Conservation (phyloP, 2,113 vertebrate genomes). For the Clarias gariepinus region DNA sequence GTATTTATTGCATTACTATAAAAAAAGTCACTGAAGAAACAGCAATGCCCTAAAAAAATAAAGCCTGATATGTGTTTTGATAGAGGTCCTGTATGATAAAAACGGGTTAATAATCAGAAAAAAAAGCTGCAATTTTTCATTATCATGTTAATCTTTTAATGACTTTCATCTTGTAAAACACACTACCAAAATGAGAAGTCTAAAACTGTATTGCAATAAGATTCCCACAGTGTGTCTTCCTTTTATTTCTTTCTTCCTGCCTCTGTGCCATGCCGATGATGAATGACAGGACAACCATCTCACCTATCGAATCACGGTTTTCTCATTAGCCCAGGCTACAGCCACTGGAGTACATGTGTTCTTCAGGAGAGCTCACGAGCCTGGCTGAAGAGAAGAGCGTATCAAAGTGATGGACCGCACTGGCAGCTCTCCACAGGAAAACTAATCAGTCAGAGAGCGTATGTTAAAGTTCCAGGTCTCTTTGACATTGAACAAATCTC, state of each 20-base stretch:
- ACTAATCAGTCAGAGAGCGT: constrained; percentile 45
- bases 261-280: constrained; percentile 17
- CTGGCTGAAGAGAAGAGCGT: constrained; percentile 33
- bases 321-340: constrained; percentile 38
- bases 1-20: too few relatives aligned
- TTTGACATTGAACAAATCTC: constrained; percentile 40
- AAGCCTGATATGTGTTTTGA: neutral
- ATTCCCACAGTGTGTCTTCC: neutral
- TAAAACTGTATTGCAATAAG: neutral
- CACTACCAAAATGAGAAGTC: neutral
- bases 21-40: neutral
- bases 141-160: neutral
- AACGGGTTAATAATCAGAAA: neutral
- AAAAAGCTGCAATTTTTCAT: neutral
- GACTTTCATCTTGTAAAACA: neutral
- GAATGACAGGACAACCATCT: constrained; percentile 45
- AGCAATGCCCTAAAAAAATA: neutral
- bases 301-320: constrained; percentile 26
- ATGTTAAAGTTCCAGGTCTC: constrained; percentile 10
- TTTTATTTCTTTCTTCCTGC: constrained; percentile 1
- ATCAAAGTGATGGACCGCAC: constrained; percentile 18
- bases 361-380: neutral
- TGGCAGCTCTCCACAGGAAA: constrained; percentile 41
- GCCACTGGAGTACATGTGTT: constrained; percentile 20
- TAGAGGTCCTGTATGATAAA: neutral